Conservation (phyloP, 1,140 invertebrate genomes). For the Diorhabda sublineata region DNA sequence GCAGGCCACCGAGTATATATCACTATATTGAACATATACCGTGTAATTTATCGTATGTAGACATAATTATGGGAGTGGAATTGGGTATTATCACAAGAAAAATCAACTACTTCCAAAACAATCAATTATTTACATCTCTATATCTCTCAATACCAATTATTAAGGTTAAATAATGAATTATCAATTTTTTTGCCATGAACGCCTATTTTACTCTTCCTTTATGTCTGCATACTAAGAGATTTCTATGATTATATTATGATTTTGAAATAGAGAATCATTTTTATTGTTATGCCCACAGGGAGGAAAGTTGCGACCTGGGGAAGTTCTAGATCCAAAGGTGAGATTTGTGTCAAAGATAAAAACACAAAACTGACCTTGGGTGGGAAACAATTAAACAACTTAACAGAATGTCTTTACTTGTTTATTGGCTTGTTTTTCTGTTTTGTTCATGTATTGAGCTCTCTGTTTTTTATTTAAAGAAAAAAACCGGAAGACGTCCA, state of each 20-base stretch:
- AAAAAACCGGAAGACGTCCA: slow-evolving; percentile 48
- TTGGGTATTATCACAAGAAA: too few species aligned
- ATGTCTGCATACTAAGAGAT: too few species aligned
- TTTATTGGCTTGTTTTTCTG: slow-evolving; percentile 38
- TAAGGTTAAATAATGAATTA: too few species aligned
- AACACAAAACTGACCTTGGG: slow-evolving; percentile 59
- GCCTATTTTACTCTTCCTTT: too few species aligned
- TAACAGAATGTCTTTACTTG: slow-evolving; percentile 29
- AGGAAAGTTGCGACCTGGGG: slow-evolving; percentile 70
- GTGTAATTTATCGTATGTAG: too few species aligned
- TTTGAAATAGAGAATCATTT: slow-evolving; percentile 3
- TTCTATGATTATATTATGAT: too few species aligned
- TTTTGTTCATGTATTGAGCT: slow-evolving; percentile 27
- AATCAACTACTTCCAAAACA: too few species aligned
- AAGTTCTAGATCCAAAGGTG: slow-evolving; percentile 74
- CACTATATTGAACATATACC: too few species aligned
- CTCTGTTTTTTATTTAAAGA: slow-evolving; percentile 45
- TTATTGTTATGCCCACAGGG: slow-evolving; percentile 39
- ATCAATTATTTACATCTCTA: too few species aligned
- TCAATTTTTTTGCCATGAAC: too few species aligned
- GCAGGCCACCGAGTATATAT: slow-evolving; percentile 28
- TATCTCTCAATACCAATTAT: too few species aligned
- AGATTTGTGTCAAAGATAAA: slow-evolving; percentile 56
- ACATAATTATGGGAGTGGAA: too few species aligned
- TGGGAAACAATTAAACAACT: slow-evolving; percentile 24